Conservation (phyloP, 2,797 vertebrate species). For the Neomorphus geoffroyi region DNA sequence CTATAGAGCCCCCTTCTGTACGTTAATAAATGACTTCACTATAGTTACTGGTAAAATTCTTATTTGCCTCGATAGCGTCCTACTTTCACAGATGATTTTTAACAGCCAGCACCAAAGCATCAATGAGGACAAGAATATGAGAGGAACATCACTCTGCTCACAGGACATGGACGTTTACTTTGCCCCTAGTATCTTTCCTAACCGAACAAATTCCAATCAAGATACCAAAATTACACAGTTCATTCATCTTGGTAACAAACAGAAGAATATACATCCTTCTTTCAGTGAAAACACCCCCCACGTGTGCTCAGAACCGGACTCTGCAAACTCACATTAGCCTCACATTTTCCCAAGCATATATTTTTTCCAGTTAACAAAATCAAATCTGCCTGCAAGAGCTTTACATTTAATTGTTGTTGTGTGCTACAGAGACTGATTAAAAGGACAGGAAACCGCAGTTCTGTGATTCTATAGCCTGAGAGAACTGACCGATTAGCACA, state of each 20-base stretch:
- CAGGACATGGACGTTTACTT: not conserved
- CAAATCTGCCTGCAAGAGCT: not conserved
- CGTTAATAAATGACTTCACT: not conserved
- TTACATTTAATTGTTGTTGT: not conserved
- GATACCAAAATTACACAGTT: not conserved
- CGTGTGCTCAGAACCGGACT: not conserved
- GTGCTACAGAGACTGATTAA: not conserved
- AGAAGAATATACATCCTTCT: not conserved
- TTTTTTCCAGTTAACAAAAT: not conserved
- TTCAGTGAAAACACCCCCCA: not conserved
- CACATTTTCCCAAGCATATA: not conserved
- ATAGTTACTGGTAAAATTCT: not conserved
- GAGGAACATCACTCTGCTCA: not conserved
- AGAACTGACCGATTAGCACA: not conserved
- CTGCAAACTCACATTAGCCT: not conserved
- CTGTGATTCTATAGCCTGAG: not conserved
- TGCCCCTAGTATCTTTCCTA: not conserved
- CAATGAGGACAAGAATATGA: not conserved
- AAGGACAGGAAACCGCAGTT: not conserved
- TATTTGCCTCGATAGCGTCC: not conserved
- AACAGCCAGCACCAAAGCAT: not conserved
- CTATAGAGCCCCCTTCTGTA: not conserved
- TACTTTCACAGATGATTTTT: not conserved
- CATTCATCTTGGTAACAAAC: not conserved
- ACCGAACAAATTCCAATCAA: not conserved